Evolutionary conservation across 2,888 invertebrate genomes (phyloP).

Genomic region (Leptopilina drosophilae): DNA sequence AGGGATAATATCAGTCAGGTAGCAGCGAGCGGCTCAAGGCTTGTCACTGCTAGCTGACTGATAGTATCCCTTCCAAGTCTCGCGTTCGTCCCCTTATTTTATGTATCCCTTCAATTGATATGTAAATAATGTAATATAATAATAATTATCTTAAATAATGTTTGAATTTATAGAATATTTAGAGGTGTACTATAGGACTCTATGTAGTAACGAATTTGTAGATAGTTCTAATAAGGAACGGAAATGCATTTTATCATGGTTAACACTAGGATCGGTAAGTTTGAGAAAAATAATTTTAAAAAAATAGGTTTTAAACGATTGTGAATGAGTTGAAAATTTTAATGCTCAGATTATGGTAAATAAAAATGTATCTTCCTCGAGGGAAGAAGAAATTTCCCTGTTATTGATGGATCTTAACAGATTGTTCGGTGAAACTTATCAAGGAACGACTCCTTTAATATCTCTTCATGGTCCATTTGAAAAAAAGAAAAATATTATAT

Average conservation of each 20-base stretch:
- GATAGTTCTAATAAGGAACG: conserved; percentile 42
- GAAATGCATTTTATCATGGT: conserved; percentile 71
- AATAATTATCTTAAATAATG: neutral
- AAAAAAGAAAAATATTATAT: conserved; percentile 82
- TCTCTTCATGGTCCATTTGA: conserved; percentile 85
- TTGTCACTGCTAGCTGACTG: too few relatives aligned
- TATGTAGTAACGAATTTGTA: conserved; percentile 67
- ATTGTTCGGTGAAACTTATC: conserved; percentile 82
- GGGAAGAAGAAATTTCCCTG: conserved; percentile 84
- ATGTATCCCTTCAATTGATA: too few relatives aligned
- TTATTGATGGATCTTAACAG: conserved; percentile 84
- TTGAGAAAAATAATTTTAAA: neutral
- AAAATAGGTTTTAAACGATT: too few relatives aligned
- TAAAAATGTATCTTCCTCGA: conserved; percentile 79
- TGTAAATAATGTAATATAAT: too few relatives aligned
- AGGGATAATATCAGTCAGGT: too few relatives aligned
- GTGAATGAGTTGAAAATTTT: conserved; percentile 51
- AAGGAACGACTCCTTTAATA: conserved; percentile 81
- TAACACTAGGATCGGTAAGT: conserved; percentile 67
- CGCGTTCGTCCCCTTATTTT: too few relatives aligned
- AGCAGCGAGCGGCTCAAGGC: too few relatives aligned
- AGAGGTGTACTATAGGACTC: conserved; percentile 59
- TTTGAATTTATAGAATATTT: conserved; percentile 26
- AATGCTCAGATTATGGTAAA: conserved; percentile 83
- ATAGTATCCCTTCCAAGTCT: too few relatives aligned